phyloP scores from a whole-genome alignment of 2,888 invertebrate species.

The Saturnia japonica region DNA sequence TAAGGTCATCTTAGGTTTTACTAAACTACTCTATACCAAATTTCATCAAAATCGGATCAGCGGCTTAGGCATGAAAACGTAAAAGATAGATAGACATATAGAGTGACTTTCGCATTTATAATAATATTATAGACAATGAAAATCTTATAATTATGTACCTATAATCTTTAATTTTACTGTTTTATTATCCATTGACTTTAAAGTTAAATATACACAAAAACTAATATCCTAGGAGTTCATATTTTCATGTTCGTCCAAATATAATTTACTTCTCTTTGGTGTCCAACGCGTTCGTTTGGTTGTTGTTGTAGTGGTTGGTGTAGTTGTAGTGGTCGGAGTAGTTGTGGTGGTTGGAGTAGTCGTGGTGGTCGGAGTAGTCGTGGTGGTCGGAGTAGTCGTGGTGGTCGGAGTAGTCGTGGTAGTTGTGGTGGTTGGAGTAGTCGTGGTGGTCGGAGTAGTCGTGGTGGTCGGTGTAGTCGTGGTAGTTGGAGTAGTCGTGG shows the following conservation, averaged over 20 bases:
- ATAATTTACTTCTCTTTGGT: slow-evolving; percentile 16
- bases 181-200: neutral
- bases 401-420: slow-evolving; percentile 20
- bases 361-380: neutral
- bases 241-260: slow-evolving; percentile 22
- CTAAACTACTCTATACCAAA: no score
- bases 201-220: neutral
- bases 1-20: no score
- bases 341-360: slow-evolving; percentile 25
- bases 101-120: no score
- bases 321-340: slow-evolving; percentile 23
- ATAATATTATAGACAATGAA: no score
- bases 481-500: slow-evolving; percentile 27
- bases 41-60: no score
- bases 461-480: slow-evolving; percentile 27
- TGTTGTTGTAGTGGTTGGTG: slow-evolving; percentile 22
- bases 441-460: slow-evolving; percentile 27
- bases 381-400: slow-evolving; percentile 24
- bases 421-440: slow-evolving; percentile 22
- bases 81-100: no score
- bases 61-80: no score
- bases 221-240: slow-evolving; percentile 11
- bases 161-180: neutral
- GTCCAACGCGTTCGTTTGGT: slow-evolving; percentile 17
- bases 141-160: neutral